A percentile compares a stretch with the other conserved stretches of the same genome.
These are phyloP conservation scores for Troides aeacus DNA, from an alignment of 2,888 invertebrate genomes.

Conservation along the genomic window DNA sequence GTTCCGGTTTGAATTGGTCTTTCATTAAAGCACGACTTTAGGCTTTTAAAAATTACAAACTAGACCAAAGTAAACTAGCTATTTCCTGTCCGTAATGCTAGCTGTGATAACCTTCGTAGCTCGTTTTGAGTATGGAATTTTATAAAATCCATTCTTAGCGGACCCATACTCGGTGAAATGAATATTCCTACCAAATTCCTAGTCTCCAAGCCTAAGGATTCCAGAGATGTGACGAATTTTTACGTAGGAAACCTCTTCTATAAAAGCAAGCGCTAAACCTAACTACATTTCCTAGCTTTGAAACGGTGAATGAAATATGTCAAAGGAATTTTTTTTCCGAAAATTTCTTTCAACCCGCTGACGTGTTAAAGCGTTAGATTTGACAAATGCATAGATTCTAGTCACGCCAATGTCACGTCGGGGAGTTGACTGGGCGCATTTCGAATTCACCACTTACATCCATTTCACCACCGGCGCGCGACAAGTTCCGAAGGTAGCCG, in stretches of 20 bases:
- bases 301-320: not conserved
- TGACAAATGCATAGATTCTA: conserved; percentile 41
- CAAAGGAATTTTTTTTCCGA: not conserved
- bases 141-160: too few species aligned
- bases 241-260: too few species aligned
- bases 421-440: conserved; percentile 38
- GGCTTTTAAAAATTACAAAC: too few species aligned
- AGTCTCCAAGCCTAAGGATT: too few species aligned
- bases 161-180: too few species aligned
- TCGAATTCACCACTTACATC: conserved; percentile 51
- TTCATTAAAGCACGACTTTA: not conserved
- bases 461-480: conserved; percentile 50
- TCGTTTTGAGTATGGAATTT: too few species aligned
- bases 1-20: not conserved
- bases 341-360: not conserved
- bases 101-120: too few species aligned
- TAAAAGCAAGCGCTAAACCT: not conserved
- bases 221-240: too few species aligned
- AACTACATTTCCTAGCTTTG: not conserved
- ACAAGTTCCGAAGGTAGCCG: conserved; percentile 48
- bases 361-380: conserved; percentile 5
- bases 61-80: too few species aligned
- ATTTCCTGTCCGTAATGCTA: too few species aligned
- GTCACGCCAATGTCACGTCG: conserved; percentile 61
- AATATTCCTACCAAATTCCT: too few species aligned